A percentile compares a stretch with the other conserved stretches of the same genome.
phyloP scores from a whole-genome alignment of 2,797 vertebrate species.

The Nyctibius grandis region DNA sequence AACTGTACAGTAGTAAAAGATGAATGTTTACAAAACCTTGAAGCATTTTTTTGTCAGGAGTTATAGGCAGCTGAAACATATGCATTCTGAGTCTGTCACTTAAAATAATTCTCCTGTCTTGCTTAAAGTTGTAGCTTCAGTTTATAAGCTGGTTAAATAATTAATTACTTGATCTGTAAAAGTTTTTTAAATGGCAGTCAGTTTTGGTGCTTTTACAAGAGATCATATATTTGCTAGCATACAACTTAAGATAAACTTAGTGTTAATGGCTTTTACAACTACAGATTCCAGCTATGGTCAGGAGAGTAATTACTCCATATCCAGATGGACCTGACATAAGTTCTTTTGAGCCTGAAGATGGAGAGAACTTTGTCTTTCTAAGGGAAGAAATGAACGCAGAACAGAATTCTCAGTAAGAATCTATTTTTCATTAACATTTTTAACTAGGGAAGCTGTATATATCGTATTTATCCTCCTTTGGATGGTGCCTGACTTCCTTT shows the following conservation, averaged over 20 bases:
- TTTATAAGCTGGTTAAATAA: neutral
- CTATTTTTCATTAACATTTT: neutral
- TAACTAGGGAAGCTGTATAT: neutral
- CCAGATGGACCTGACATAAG: conserved; percentile 90
- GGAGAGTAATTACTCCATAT: conserved; percentile 90
- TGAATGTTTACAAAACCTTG: neutral
- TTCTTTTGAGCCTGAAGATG: conserved; percentile 81
- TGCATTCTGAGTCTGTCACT: neutral
- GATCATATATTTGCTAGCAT: neutral
- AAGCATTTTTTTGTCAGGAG: neutral
- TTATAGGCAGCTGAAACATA: neutral
- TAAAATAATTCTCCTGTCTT: neutral
- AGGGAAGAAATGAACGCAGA: conserved; percentile 80
- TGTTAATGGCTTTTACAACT: neutral
- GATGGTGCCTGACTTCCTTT: neutral
- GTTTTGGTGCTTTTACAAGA: neutral
- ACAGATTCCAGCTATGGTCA: conserved; percentile 95
- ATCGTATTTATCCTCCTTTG: neutral
- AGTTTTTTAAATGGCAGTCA: fast-evolving
- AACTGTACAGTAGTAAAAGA: neutral
- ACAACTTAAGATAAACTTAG: neutral
- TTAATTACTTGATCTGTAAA: neutral
- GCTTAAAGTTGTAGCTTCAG: neutral
- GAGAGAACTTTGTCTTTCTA: conserved; percentile 77
- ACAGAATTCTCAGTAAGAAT: conserved; percentile 80